phyloP scores from a whole-genome alignment of 92 coral and sea anemone species.

The Desmophyllum pertusum region DNA sequence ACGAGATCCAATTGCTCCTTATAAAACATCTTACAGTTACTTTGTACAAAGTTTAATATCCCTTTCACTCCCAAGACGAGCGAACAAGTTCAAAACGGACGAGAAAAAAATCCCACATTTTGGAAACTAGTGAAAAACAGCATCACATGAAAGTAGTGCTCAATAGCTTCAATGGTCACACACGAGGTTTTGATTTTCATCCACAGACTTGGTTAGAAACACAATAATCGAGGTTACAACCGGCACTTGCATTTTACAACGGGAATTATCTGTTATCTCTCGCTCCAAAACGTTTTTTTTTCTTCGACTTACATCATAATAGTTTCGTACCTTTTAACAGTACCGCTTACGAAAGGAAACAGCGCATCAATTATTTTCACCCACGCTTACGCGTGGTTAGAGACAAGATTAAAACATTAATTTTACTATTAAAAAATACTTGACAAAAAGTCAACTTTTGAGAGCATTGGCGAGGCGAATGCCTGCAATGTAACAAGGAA shows the following conservation, averaged over 20 bases:
- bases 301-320: background rate
- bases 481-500: background rate
- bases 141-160: background rate
- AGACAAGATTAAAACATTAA: background rate
- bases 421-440: background rate
- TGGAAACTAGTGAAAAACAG: background rate
- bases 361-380: background rate
- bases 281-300: background rate
- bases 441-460: background rate
- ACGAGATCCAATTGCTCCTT: background rate
- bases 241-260: background rate
- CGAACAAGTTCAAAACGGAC: background rate
- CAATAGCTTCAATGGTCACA: background rate
- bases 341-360: background rate
- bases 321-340: background rate
- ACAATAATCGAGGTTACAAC: background rate
- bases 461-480: background rate
- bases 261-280: constrained; percentile 23
- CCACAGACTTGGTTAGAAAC: background rate
- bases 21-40: background rate
- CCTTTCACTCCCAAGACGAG: background rate
- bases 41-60: constrained; percentile 4
- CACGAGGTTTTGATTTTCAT: background rate
- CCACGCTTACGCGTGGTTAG: background rate
- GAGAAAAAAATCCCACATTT: background rate